Evolutionary conservation across 2,797 vertebrate species (phyloP).

Genomic region (Myotis daubentonii): DNA sequence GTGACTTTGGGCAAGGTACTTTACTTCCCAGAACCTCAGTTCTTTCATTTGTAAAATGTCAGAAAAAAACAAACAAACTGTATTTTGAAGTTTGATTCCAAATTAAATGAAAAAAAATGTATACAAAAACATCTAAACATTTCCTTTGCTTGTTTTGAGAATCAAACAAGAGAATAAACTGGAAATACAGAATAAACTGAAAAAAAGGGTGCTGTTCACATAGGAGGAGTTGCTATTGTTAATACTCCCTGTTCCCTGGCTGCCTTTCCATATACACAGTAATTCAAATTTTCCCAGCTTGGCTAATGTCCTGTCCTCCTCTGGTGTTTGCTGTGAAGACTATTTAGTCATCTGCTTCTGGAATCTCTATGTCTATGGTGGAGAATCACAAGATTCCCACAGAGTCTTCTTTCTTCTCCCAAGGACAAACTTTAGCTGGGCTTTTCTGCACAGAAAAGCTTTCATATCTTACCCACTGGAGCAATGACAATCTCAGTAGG

Average conservation of each 20-base stretch:
- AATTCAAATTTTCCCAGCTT: conserved; percentile 49
- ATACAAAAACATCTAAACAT: conserved; percentile 33
- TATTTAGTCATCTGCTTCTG: conserved; percentile 27
- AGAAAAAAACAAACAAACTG: not conserved
- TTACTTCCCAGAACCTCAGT: not conserved
- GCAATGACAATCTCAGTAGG: not conserved
- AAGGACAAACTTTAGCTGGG: conserved; percentile 7
- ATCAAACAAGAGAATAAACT: conserved; percentile 36
- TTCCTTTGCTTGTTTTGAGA: conserved; percentile 31
- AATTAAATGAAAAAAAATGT: conserved; percentile 42
- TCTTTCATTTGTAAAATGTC: conserved; percentile 7
- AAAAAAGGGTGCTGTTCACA: not conserved
- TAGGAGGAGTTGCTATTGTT: not conserved
- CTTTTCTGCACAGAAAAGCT: conserved; percentile 34
- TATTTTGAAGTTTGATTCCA: conserved; percentile 18
- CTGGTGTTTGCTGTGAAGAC: not conserved
- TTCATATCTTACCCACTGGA: conserved; percentile 30
- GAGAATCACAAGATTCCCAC: not conserved
- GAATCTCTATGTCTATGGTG: not conserved
- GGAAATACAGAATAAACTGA: not conserved
- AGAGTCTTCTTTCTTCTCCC: not conserved
- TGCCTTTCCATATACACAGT: conserved; percentile 1
- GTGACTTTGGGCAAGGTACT: conserved; percentile 15
- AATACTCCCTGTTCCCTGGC: not conserved
- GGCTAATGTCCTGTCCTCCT: not conserved